Evolutionary conservation across 2,888 invertebrate species (phyloP).

Genomic region (Junonia oenone): DNA sequence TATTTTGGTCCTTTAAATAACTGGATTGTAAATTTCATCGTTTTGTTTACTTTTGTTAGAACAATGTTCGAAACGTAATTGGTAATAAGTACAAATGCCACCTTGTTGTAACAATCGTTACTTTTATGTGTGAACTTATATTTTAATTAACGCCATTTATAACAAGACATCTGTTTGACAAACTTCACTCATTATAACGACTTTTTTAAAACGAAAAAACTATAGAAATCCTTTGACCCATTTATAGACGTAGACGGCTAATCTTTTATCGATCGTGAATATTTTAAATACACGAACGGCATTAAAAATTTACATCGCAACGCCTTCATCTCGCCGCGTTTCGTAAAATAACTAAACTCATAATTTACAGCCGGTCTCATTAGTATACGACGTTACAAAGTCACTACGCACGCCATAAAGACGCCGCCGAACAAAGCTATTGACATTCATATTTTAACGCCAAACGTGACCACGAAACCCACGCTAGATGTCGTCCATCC

Average conservation of each 20-base stretch:
- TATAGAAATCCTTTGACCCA: background rate
- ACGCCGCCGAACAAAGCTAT: conserved; percentile 58
- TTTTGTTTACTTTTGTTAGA: too few species aligned
- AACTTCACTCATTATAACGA: background rate
- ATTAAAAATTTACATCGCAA: conserved; percentile 61
- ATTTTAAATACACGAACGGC: conserved; percentile 34
- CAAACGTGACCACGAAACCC: conserved; percentile 60
- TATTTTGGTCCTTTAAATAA: too few species aligned
- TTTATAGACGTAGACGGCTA: background rate
- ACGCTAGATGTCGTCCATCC: conserved; percentile 52
- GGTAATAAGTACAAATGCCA: too few species aligned
- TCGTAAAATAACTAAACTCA: conserved; percentile 55
- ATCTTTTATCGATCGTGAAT: conserved; percentile 20
- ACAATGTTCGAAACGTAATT: too few species aligned
- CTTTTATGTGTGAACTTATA: too few species aligned
- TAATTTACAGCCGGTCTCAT: conserved; percentile 64
- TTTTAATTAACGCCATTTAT: too few species aligned
- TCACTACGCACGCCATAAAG: conserved; percentile 47
- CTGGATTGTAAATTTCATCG: too few species aligned
- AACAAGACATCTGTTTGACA: background rate
- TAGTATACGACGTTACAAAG: conserved; percentile 62
- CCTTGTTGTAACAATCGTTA: too few species aligned
- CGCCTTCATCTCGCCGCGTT: conserved; percentile 70
- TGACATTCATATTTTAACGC: conserved; percentile 71
- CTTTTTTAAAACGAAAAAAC: background rate